Percentiles rank a stretch among this genome's conserved stretches.
Evolutionary conservation across 2,113 vertebrate species (phyloP).

Genomic region (Haplochromis vanheusdeni): DNA sequence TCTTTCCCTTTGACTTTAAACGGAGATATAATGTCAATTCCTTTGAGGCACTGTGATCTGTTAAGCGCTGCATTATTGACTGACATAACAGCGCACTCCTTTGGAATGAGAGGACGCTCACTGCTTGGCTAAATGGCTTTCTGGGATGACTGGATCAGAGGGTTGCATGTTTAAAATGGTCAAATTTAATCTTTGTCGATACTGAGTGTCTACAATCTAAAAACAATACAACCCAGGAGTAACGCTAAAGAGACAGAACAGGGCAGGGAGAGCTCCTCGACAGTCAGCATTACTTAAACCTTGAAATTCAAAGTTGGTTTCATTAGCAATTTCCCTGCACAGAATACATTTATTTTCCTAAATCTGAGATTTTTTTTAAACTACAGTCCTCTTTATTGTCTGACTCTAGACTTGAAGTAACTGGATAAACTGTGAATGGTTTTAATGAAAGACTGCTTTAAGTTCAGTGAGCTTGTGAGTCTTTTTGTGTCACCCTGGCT

Average conservation of each 20-base stretch:
- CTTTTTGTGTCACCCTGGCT: neutral
- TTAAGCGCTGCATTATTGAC: slow-evolving; percentile 70
- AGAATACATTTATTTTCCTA: neutral
- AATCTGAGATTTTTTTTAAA: neutral
- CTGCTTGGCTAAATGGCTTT: neutral
- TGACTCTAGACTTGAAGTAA: neutral
- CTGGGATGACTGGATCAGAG: neutral
- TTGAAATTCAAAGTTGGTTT: slow-evolving; percentile 1
- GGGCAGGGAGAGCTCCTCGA: neutral
- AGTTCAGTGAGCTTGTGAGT: neutral
- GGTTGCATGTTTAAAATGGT: neutral
- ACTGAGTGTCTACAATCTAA: neutral
- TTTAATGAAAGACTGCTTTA: neutral
- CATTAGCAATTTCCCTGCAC: neutral
- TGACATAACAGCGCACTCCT: slow-evolving; percentile 52
- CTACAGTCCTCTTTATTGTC: neutral
- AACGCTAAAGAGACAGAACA: neutral
- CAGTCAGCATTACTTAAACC: neutral
- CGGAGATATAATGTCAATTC: slow-evolving; percentile 52
- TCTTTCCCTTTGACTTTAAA: slow-evolving; percentile 43
- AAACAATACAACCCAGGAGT: neutral
- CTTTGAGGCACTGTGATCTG: slow-evolving; percentile 58
- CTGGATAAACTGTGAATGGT: neutral
- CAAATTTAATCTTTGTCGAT: slow-evolving; percentile 5
- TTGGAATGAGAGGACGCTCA: slow-evolving; percentile 45